A percentile compares a stretch with the other conserved stretches of the same genome.
phyloP scores from a whole-genome alignment of 2,113 vertebrate genomes.

The Crotophaga sulcirostris region DNA sequence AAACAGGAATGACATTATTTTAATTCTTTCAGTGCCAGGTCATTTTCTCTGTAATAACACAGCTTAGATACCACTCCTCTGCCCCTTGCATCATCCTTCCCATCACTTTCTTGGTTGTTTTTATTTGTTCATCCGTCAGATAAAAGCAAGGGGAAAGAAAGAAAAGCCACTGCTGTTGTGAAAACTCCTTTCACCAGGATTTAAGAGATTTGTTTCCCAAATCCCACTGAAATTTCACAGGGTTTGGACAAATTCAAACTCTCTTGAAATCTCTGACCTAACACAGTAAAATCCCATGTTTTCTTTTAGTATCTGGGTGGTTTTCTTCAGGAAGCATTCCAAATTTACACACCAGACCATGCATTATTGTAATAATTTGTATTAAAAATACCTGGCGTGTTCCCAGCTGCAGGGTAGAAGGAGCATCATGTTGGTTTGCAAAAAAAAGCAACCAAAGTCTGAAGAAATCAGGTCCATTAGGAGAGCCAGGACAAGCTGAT shows the following conservation, averaged over 20 bases:
- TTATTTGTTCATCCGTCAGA: neutral
- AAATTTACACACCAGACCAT: neutral
- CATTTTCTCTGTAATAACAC: constrained; percentile 47
- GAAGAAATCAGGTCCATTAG: rapidly evolving
- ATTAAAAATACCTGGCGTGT: rapidly evolving
- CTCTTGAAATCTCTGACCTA: neutral
- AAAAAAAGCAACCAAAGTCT: neutral
- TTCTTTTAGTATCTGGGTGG: neutral
- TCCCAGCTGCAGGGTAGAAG: neutral
- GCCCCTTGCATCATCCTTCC: neutral
- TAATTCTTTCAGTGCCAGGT: constrained; percentile 61
- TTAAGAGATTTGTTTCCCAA: neutral
- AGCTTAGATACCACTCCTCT: neutral
- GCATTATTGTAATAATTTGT: rapidly evolving
- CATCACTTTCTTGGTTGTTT: neutral
- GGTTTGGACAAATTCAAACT: neutral
- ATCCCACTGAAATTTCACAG: neutral
- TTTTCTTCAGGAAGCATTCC: neutral
- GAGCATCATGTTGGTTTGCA: rapidly evolving
- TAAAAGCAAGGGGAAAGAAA: neutral
- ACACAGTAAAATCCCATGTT: neutral
- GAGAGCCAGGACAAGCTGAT: neutral
- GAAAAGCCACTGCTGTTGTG: neutral
- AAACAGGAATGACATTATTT: constrained; percentile 75
- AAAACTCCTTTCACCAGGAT: neutral